Evolutionary conservation across 2,888 invertebrate species (phyloP), one percentile per base, ranked within the genome.

Genomic region (Zelleria hepariella): DNA sequence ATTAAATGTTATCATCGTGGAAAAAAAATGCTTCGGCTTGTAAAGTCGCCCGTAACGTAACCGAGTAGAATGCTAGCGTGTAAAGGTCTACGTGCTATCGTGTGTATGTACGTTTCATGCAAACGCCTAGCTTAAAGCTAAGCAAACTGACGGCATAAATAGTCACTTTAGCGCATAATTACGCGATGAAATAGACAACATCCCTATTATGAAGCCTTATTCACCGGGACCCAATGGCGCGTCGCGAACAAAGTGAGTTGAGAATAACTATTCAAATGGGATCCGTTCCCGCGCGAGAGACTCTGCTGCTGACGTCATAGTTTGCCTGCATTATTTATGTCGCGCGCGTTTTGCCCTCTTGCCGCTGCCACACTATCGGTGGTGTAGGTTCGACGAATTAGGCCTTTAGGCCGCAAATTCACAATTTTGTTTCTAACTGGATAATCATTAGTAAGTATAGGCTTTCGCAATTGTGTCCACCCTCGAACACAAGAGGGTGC

Each of bases 291-390:
- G 77, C 75, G 74, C 79, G 74, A 75, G 75, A 73, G 70, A 66
- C 68, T 62, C 81, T 86, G 86, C 65, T 66, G 63, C 68, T 85
- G 86, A 86, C 86, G 84, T 83, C 78, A 80, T 75, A 68, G 68
- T 23, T 42, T 68, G 74, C 68, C 75, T 75, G 76, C 78, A 79
- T 86, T 86, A 87, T 86, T 87, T 84, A 86, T 86, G 83, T 73
- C 67, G 65, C 67, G 60, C 65, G 69, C 26, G 23, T 80, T 76
- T 73, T 74, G 70, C 67, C 15, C 32, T 15, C n/a, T n/a, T n/a
- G n/a, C n/a, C n/a, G n/a, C n/a, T n/a, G n/a, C n/a, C n/a, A n/a
- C n/a, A n/a, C n/a, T n/a, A n/a, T n/a, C n/a, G n/a, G n/a, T n/a
- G n/a, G n/a, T n/a, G n/a, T n/a, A n/a, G n/a, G n/a, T n/a, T n/a